phyloP scores from a whole-genome alignment of 2,888 invertebrate species.

The Chirona hameri region DNA sequence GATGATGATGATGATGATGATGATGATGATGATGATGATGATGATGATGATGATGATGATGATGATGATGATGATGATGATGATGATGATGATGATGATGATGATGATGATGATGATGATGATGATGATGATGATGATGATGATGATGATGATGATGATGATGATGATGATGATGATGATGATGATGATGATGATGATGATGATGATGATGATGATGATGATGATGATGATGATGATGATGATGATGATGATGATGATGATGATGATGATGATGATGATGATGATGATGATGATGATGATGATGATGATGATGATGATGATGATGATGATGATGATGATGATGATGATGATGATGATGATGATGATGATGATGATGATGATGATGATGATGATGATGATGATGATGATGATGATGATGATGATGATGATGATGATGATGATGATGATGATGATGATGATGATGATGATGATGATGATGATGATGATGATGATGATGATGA shows the following conservation, averaged over 20 bases:
- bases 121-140: slow-evolving; percentile 22
- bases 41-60: slow-evolving; percentile 22
- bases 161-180: slow-evolving; percentile 22
- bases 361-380: slow-evolving; percentile 22
- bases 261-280: slow-evolving; percentile 22
- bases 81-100: slow-evolving; percentile 22
- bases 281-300: slow-evolving; percentile 22
- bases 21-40: slow-evolving; percentile 22
- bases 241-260: slow-evolving; percentile 22
- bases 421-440: slow-evolving; percentile 22
- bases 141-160: slow-evolving; percentile 22
- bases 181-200: slow-evolving; percentile 22
- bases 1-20: slow-evolving; percentile 22
- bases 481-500: no score
- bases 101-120: slow-evolving; percentile 22
- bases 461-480: slow-evolving; percentile 22
- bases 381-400: slow-evolving; percentile 22
- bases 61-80: slow-evolving; percentile 22
- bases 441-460: slow-evolving; percentile 22
- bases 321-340: slow-evolving; percentile 22
- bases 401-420: slow-evolving; percentile 22
- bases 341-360: slow-evolving; percentile 22
- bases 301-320: slow-evolving; percentile 22
- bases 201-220: slow-evolving; percentile 22
- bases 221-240: slow-evolving; percentile 22